Evolutionary conservation across 2,888 invertebrate genomes (phyloP).

Genomic region (Panopea generosa): DNA sequence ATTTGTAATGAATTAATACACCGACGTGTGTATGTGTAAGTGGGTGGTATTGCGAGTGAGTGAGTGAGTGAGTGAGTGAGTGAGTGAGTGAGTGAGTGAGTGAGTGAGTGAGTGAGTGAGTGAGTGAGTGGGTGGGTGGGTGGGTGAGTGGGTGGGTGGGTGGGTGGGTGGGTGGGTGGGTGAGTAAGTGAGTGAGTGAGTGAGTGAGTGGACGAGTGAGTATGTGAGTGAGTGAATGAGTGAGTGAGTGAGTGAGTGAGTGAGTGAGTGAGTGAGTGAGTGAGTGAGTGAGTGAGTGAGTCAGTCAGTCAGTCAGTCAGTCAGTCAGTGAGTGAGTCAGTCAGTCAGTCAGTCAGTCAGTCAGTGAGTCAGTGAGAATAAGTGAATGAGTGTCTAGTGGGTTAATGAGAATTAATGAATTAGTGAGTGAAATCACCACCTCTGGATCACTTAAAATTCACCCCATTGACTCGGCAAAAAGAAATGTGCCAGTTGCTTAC

Average conservation of each 20-base stretch:
- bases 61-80: slow-evolving; percentile 18
- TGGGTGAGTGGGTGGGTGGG: slow-evolving; percentile 9
- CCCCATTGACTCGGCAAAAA: too few relatives aligned
- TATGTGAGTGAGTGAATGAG: slow-evolving; percentile 17
- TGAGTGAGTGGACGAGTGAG: not conserved
- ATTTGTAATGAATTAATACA: too few relatives aligned
- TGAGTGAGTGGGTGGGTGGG: slow-evolving; percentile 17
- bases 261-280: slow-evolving; percentile 2
- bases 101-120: slow-evolving; percentile 5
- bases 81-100: slow-evolving; percentile 12
- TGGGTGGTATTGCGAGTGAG: too few relatives aligned
- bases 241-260: slow-evolving; percentile 12
- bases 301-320: slow-evolving; percentile 1
- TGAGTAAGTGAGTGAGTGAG: slow-evolving; percentile 15
- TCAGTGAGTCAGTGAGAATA: slow-evolving; percentile 3
- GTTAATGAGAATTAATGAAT: too few relatives aligned
- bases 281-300: slow-evolving; percentile 2
- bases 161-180: slow-evolving; percentile 7
- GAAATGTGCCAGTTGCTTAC: too few relatives aligned
- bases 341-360: slow-evolving; percentile 6
- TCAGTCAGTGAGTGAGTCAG: slow-evolving; percentile 1
- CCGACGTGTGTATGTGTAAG: too few relatives aligned
- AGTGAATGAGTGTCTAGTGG: slow-evolving; percentile 12
- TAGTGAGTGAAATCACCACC: too few relatives aligned
- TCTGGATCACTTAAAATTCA: too few relatives aligned